These are phyloP conservation scores for Tipula vernalis DNA, from an alignment of 2,888 invertebrate genomes.

Conservation along the genomic window DNA sequence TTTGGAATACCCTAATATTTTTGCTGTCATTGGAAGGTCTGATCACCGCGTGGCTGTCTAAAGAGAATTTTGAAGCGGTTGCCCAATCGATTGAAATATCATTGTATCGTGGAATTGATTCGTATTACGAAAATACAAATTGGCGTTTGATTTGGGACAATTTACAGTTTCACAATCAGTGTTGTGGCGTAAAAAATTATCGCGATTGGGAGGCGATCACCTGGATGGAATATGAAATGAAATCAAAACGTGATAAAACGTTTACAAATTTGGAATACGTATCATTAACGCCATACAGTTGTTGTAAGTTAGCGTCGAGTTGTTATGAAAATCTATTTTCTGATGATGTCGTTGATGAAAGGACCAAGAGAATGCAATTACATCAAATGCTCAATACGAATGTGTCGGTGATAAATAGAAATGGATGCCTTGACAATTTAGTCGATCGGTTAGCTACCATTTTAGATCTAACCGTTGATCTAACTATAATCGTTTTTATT, in stretches of 20 bases:
- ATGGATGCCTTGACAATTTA: conserved; percentile 15
- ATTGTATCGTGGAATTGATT: conserved; percentile 27
- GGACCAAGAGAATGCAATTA: not conserved
- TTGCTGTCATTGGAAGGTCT: conserved; percentile 14
- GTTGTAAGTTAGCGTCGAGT: conserved; percentile 15
- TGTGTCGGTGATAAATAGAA: conserved; percentile 13
- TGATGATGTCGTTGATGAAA: not conserved
- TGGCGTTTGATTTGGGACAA: conserved; percentile 33
- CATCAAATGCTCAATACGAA: not conserved
- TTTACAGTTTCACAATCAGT: conserved; percentile 27
- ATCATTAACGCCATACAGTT: conserved; percentile 17
- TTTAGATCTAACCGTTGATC: not conserved
- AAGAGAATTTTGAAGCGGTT: conserved; percentile 9
- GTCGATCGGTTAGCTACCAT: not conserved
- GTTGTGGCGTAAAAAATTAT: conserved; percentile 30
- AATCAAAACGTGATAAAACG: not conserved
- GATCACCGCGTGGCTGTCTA: conserved; percentile 11
- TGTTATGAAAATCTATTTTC: conserved; percentile 12
- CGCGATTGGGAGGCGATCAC: conserved; percentile 25
- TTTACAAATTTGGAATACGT: conserved; percentile 5
- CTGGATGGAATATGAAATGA: conserved; percentile 15
- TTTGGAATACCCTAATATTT: conserved; percentile 17
- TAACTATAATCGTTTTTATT: not conserved
- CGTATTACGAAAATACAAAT: conserved; percentile 28
- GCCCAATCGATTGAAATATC: conserved; percentile 21